Base-by-base conservation (phyloP, 2,888 invertebrate species). In the Acleris emargana region DNA sequence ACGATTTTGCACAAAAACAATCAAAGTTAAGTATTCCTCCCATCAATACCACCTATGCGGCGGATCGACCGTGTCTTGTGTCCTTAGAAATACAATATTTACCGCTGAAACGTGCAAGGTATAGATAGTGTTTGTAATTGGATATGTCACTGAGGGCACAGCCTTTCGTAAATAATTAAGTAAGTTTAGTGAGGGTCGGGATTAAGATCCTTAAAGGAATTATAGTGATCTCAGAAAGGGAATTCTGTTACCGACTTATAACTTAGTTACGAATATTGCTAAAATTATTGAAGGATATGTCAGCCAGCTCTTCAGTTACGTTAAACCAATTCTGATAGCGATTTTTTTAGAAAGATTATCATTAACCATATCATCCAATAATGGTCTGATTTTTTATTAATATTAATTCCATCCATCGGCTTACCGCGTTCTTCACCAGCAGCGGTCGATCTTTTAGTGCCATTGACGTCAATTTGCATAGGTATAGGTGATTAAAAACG, bases 161-260 rank as follows among this genome's bases (percentile, higher is more conserved):
- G 42, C 49, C 53, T 64, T 64, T 54, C 53, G 58, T 64, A 49
- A 58, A 59, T 58, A 58, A 64, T 64, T 64, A 53, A 64, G 64
- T 52, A 32, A 58, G 51, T 64, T 55, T 38, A 53, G 18, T 52
- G 52, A 25, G 62, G 47, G 47, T 63, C 22, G 53, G 54, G 55
- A 22, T 53, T 25, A 18, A 25, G 53, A 59, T 64, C 53, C 58
- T 53, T 58, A 18, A 53, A 58, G 47, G 38, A 47, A 53, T 51
- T 55, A 62, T 38, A 47, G 42, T 53, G 58, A 58, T 53, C 38
- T 57, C 45, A 4, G 45, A 64, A 25, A 53, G 52, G 25, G 20
- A 53, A 58, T 42, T 49, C 0, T 52, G 38, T 45, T 58, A 38
- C 22, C 20, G 38, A 52, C 32, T 52, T 55, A 55, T 57, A 62